These are phyloP conservation scores for Pampus argenteus DNA, from an alignment of 2,797 vertebrate species.

Conservation along the genomic window DNA sequence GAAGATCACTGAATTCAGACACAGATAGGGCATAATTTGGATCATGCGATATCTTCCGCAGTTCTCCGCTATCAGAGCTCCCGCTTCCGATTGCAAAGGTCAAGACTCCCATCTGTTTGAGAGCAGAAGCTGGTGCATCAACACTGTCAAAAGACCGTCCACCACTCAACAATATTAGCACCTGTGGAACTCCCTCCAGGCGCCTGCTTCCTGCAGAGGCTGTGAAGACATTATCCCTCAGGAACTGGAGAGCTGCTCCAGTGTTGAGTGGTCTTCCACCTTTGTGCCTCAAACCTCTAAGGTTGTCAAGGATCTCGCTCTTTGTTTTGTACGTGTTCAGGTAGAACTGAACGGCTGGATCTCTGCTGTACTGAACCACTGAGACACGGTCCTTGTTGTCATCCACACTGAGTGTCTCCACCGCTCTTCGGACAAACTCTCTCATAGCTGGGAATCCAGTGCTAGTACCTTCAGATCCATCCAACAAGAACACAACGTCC, in stretches of 20 bases:
- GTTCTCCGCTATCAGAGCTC: no score
- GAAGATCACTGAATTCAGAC: constrained; percentile 53
- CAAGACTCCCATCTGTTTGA: no score
- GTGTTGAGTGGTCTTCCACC: constrained; percentile 68
- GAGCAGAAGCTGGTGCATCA: no score
- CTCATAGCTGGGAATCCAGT: constrained; percentile 66
- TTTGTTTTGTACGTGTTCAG: constrained; percentile 52
- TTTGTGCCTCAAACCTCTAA: constrained; percentile 47
- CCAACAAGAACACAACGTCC: constrained; percentile 76
- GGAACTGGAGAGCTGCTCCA: no score
- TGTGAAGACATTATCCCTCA: constrained; percentile 83
- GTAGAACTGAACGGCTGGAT: constrained; percentile 50
- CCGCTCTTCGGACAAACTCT: constrained; percentile 67
- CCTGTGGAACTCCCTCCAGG: no score
- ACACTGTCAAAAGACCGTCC: no score
- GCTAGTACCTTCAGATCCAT: constrained; percentile 68
- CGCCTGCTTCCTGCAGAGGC: no score
- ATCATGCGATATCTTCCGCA: no score
- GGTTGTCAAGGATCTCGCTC: constrained; percentile 30
- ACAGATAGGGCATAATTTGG: constrained; percentile 40
- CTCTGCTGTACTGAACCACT: no score
- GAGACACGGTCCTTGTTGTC: constrained; percentile 63
- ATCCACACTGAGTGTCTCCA: constrained; percentile 59
- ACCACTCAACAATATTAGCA: no score
- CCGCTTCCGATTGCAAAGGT: no score